Evolutionary conservation across 2,113 vertebrate genomes (phyloP), one percentile per base, ranked within the genome.

Genomic region (Pungitius pungitius): DNA sequence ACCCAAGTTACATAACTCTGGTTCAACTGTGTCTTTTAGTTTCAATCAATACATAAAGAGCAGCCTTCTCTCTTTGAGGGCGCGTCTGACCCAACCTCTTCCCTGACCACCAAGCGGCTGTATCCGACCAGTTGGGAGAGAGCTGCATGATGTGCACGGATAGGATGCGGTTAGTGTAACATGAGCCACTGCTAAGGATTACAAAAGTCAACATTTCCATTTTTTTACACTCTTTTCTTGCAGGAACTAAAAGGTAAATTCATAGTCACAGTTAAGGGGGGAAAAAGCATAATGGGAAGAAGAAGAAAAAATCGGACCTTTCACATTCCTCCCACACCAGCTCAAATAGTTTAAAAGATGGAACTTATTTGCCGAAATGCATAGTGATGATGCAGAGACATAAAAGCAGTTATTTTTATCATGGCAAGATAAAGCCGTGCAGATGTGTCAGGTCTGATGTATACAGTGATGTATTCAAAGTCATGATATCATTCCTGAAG

Each of bases 161-260:
- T 77, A 65, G 62, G 70, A 78, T 72, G 80, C 72, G 78, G 55
- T 58, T 1, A 22, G 75, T 75, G 77, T 75, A 59, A 86, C 68
- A 80, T 24, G 76, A 64, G 63, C 82, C 84, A 81, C 60, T n/a
- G 60, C 73, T 47, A 80, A 77, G 80, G 74, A 12, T 70, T 69
- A 81, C 78, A 80, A 69, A 83, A 88, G 65, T 70, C 81, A 75
- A 80, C 55, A 8, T 73, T 74, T 85, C 54, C 66, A 37, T 30
- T 84, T 81, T 80, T 60, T 65, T 45, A 86, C 62, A 59, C 77
- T 82, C 66, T 79, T 80, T 70, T 45, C 78, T 80, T 66, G 69
- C 71, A 73, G 63, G 69, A 62, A 64, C 57, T 52, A 64, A 58
- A 81, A 74, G 51, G 15, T 66, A 33, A 87, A 73, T 79, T 51